Percentiles rank a stretch among this genome's conserved stretches.
These are phyloP conservation scores for Timema podura DNA, from an alignment of 2,888 invertebrate genomes.

Conservation along the genomic window DNA sequence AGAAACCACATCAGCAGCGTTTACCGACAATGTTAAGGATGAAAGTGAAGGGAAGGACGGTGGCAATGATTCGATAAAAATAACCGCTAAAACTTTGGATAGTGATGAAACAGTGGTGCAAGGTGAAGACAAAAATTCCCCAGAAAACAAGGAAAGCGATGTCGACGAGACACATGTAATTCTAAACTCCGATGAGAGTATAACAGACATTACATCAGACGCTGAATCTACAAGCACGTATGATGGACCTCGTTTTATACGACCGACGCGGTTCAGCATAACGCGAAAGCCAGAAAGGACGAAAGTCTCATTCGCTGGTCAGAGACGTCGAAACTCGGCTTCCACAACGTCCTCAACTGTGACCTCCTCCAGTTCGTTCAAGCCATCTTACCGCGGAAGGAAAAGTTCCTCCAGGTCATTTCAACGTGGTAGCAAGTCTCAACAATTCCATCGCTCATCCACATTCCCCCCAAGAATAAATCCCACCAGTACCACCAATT, in stretches of 20 bases:
- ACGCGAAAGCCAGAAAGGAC: slow-evolving; percentile 31
- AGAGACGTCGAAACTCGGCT: slow-evolving; percentile 12
- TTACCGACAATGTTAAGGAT: neutral
- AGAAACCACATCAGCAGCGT: slow-evolving; percentile 8
- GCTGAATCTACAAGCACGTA: slow-evolving; percentile 1
- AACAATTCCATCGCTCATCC: neutral
- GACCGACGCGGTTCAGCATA: slow-evolving; percentile 33
- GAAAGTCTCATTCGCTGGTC: slow-evolving; percentile 29
- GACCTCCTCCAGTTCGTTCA: slow-evolving; percentile 14
- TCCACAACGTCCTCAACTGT: slow-evolving; percentile 7
- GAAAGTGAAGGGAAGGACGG: neutral
- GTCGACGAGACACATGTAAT: neutral
- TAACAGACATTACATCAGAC: too few species aligned
- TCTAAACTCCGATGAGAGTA: neutral
- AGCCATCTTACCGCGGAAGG: slow-evolving; percentile 19
- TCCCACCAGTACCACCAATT: neutral
- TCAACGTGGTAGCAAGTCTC: slow-evolving; percentile 19
- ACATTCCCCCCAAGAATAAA: neutral
- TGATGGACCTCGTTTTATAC: slow-evolving; percentile 32
- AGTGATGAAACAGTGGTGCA: neutral
- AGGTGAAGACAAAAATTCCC: neutral
- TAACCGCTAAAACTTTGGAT: neutral
- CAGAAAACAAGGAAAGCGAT: too few species aligned
- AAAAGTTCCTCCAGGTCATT: slow-evolving; percentile 19
- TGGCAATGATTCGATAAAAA: neutral